phyloP scores from a whole-genome alignment of 2,888 invertebrate genomes.

The Chalcosyrphus nemorum region DNA sequence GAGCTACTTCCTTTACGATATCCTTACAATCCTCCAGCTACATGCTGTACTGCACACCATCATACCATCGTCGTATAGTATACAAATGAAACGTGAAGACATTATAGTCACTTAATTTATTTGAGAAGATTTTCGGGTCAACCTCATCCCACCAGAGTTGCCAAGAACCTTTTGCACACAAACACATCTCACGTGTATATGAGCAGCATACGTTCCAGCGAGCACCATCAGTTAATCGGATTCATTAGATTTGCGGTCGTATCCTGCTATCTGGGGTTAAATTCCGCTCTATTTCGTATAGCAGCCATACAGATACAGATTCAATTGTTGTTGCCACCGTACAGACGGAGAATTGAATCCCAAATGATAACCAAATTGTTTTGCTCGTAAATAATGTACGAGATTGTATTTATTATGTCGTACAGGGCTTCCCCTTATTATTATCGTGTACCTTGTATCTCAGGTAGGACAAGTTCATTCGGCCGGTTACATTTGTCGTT shows the following conservation, averaged over 20 bases:
- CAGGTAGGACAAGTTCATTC: conserved; percentile 18
- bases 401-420: conserved; percentile 24
- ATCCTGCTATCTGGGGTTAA: conserved; percentile 9
- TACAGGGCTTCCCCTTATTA: conserved; percentile 26
- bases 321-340: conserved; percentile 26
- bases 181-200: conserved; percentile 27
- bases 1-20: neutral
- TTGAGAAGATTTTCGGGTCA: conserved; percentile 46
- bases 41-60: neutral
- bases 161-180: conserved; percentile 13
- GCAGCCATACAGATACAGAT: conserved; percentile 8
- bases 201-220: neutral
- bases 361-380: conserved; percentile 48
- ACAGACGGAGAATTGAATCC: conserved; percentile 31
- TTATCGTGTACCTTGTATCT: conserved; percentile 40
- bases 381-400: conserved; percentile 36
- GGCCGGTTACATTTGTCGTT: neutral
- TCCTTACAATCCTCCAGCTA: neutral
- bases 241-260: conserved; percentile 36
- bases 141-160: neutral
- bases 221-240: conserved; percentile 45
- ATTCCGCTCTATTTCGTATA: conserved; percentile 21
- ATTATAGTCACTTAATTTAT: conserved; percentile 47
- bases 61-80: too few relatives aligned
- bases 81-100: conserved; percentile 14